phyloP scores from a whole-genome alignment of 1,140 invertebrate species.

The Dermatophagoides farinae region DNA sequence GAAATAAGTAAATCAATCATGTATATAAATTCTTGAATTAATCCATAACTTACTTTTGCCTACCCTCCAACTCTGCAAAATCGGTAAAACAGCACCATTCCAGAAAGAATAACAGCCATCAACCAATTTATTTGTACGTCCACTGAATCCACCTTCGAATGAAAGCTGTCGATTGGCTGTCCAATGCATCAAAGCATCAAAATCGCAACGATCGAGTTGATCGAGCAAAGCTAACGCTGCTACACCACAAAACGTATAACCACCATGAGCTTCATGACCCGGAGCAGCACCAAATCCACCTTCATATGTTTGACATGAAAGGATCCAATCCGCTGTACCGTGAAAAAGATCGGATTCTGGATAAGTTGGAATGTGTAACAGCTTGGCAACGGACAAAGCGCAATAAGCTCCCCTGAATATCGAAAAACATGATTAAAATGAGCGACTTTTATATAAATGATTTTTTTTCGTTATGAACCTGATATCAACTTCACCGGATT shows the following conservation, averaged over 20 bases:
- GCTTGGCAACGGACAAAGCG: slow-evolving; percentile 63
- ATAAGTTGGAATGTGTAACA: slow-evolving; percentile 45
- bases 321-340: slow-evolving; percentile 70
- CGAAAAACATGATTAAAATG: not conserved
- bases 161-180: slow-evolving; percentile 26
- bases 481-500: slow-evolving; percentile 84
- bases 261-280: slow-evolving; percentile 91
- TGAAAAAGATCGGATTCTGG: slow-evolving; percentile 47
- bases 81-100: slow-evolving; percentile 75
- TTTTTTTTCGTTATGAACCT: slow-evolving; percentile 17
- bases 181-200: slow-evolving; percentile 43
- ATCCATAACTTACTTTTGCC: slow-evolving; percentile 25
- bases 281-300: slow-evolving; percentile 88
- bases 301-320: slow-evolving; percentile 59
- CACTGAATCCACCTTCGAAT: slow-evolving; percentile 36
- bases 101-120: slow-evolving; percentile 98
- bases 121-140: slow-evolving; percentile 89
- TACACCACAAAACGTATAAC: slow-evolving; percentile 89
- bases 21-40: not conserved
- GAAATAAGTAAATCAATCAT: not conserved
- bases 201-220: slow-evolving; percentile 53
- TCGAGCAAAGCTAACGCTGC: slow-evolving; percentile 64
- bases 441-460: not conserved
- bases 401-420: slow-evolving; percentile 65
- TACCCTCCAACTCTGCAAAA: slow-evolving; percentile 39